A percentile compares a stretch with the other conserved stretches of the same genome.
phyloP scores from a whole-genome alignment of 2,888 invertebrate genomes.

The Eudasyphora cyanicolor region DNA sequence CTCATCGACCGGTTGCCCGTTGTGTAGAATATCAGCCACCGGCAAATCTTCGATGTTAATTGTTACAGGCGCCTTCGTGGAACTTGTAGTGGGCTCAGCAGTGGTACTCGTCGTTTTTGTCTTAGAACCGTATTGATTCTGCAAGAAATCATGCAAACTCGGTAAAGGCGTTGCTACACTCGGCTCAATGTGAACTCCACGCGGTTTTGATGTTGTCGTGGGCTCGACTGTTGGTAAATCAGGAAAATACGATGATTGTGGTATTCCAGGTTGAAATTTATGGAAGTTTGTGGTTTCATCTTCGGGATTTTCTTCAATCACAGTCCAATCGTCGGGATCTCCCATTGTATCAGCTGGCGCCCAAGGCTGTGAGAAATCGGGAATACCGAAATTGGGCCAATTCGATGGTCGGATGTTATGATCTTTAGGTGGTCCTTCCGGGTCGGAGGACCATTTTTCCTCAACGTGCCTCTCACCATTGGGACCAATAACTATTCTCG shows the following conservation, averaged over 20 bases:
- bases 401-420: constrained; percentile 1
- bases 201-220: constrained; percentile 18
- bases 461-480: constrained; percentile 27
- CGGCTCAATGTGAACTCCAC: background rate
- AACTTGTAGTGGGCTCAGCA: background rate
- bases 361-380: constrained; percentile 23
- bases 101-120: background rate
- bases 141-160: constrained; percentile 63
- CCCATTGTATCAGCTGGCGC: background rate
- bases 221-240: constrained; percentile 4
- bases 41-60: constrained; percentile 67
- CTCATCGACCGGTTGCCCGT: constrained; percentile 47
- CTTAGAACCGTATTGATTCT: constrained; percentile 48
- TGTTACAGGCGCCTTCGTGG: constrained; percentile 16
- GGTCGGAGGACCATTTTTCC: background rate
- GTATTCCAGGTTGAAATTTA: constrained; percentile 25
- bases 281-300: constrained; percentile 22
- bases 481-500: background rate
- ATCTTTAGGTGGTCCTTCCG: background rate
- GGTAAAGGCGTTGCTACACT: constrained; percentile 49
- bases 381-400: constrained; percentile 34
- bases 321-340: constrained; percentile 35
- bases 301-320: constrained; percentile 17
- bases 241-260: constrained; percentile 47
- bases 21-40: constrained; percentile 44